These are phyloP conservation scores for Notarius quadriscutis DNA, from an alignment of 2,113 vertebrate genomes.

Conservation along the genomic window DNA sequence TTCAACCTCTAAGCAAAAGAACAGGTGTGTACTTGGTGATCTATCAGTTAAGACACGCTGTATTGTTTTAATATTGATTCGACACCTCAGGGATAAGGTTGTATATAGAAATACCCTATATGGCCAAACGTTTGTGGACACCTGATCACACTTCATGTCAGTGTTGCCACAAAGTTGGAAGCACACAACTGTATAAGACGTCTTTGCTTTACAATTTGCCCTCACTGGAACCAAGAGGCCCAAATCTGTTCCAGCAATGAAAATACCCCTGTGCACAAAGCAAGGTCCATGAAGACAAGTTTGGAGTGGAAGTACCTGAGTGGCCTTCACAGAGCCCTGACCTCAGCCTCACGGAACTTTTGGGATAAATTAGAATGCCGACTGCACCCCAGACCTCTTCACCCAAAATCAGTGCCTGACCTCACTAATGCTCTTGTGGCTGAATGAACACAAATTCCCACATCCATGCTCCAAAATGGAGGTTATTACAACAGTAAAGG, in stretches of 20 bases:
- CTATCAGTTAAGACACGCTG: not conserved
- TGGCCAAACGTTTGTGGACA: too few species aligned
- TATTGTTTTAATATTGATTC: not conserved
- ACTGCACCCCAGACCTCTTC: not conserved
- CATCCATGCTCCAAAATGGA: not conserved
- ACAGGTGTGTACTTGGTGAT: not conserved
- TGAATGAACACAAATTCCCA: not conserved
- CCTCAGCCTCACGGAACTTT: not conserved
- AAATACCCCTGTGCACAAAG: not conserved
- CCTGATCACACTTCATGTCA: not conserved
- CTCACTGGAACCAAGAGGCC: not conserved
- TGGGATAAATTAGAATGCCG: not conserved
- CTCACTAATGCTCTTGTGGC: not conserved
- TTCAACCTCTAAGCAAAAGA: not conserved
- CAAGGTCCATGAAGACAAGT: not conserved
- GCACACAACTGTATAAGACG: not conserved
- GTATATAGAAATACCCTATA: too few species aligned
- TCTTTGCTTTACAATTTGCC: not conserved
- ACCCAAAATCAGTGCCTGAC: not conserved
- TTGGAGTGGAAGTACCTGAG: not conserved
- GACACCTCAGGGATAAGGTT: too few species aligned
- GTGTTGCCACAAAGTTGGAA: not conserved
- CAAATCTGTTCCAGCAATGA: not conserved
- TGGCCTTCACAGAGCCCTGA: not conserved
- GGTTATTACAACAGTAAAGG: not conserved